phyloP scores from a whole-genome alignment of 2,113 vertebrate genomes.

The Clarias magur region DNA sequence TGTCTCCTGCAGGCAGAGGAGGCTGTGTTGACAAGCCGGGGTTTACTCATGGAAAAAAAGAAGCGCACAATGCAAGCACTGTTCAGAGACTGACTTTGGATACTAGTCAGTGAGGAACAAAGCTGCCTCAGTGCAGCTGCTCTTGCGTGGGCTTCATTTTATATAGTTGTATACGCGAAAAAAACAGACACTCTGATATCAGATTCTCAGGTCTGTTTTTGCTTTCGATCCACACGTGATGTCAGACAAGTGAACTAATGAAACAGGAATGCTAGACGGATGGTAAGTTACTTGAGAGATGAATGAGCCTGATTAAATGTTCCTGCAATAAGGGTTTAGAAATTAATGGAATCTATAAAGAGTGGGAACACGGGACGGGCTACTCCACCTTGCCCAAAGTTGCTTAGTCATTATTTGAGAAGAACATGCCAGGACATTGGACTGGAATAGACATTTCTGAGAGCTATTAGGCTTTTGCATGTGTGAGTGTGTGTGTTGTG shows the following conservation, averaged over 20 bases:
- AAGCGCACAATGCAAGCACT: conserved; percentile 77
- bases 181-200: conserved; percentile 31
- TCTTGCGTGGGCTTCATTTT: conserved; percentile 67
- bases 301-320: background rate
- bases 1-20: conserved; percentile 72
- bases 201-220: background rate
- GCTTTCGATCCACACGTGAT: conserved; percentile 8
- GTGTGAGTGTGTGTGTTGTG: conserved; percentile 18
- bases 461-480: conserved; percentile 24
- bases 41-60: conserved; percentile 84
- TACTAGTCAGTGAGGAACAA: conserved; percentile 78
- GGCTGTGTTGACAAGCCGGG: conserved; percentile 77
- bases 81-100: conserved; percentile 78
- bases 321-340: background rate
- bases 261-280: background rate
- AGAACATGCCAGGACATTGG: conserved; percentile 55
- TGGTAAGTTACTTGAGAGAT: background rate
- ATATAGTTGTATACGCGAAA: conserved; percentile 65
- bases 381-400: background rate
- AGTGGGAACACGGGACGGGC: conserved; percentile 51
- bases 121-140: conserved; percentile 77
- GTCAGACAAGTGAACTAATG: background rate
- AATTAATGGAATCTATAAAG: background rate
- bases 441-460: conserved; percentile 23
- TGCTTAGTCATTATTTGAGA: conserved; percentile 61